Percentiles rank a stretch among this genome's conserved stretches.
Conservation (phyloP, 2,797 vertebrate species). For the Chiloscyllium punctatum region DNA sequence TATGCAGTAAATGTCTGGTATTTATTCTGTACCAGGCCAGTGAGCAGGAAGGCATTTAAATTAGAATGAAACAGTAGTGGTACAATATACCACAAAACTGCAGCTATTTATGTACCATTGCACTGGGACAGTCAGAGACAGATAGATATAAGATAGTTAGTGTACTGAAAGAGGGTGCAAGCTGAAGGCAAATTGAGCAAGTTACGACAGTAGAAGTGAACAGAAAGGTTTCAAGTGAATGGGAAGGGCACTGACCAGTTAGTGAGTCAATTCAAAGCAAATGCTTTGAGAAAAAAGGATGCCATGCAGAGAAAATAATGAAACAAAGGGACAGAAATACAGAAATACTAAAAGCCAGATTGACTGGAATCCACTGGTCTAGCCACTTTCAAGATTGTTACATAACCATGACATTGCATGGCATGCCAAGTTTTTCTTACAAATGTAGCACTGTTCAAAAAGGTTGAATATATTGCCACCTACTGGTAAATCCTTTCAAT, state of each 20-base stretch:
- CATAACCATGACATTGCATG: too few species aligned
- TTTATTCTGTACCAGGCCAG: not conserved
- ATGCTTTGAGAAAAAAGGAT: not conserved
- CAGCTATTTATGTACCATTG: not conserved
- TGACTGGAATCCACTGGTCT: not conserved
- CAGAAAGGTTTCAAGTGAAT: not conserved
- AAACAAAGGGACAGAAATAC: not conserved
- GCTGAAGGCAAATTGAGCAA: too few species aligned
- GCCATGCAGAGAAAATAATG: not conserved
- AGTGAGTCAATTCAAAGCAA: not conserved
- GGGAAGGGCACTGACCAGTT: not conserved
- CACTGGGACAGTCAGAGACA: not conserved
- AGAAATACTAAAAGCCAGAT: not conserved
- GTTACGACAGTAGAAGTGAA: not conserved
- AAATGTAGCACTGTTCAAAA: not conserved
- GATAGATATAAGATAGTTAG: not conserved
- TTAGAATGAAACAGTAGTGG: not conserved
- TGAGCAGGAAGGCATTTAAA: not conserved
- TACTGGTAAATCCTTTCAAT: not conserved
- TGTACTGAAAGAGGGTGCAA: not conserved
- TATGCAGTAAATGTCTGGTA: not conserved
- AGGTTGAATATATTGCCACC: slow-evolving; percentile 28
- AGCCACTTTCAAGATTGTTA: not conserved
- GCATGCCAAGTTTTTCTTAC: not conserved
- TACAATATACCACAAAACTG: not conserved